These are phyloP conservation scores for Pachydiplax longipennis DNA, from an alignment of 2,888 invertebrate species.

Conservation along the genomic window DNA sequence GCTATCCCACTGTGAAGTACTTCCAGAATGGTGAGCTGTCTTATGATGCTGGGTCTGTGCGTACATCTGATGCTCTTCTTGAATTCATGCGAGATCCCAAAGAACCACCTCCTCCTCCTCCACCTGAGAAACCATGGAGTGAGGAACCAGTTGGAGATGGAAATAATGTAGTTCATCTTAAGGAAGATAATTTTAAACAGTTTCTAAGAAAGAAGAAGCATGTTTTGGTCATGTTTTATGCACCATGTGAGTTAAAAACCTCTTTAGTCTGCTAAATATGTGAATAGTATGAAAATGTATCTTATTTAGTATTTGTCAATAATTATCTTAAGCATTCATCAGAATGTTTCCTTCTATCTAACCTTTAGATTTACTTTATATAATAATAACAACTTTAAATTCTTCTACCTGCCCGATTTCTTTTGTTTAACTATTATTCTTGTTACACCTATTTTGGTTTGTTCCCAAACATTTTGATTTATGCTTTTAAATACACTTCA, in stretches of 20 bases:
- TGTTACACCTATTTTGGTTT: no score
- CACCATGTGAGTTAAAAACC: conserved; percentile 77
- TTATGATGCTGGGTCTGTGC: conserved; percentile 76
- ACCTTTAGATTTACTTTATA: no score
- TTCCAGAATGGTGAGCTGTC: conserved; percentile 78
- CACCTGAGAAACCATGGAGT: conserved; percentile 84
- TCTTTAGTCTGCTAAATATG: no score
- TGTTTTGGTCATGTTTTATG: conserved; percentile 89
- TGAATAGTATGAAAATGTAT: no score
- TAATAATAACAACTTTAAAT: no score
- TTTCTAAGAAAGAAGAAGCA: conserved; percentile 86
- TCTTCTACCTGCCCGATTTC: no score
- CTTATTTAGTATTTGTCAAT: not conserved
- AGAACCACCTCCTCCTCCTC: conserved; percentile 77
- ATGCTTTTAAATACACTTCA: no score
- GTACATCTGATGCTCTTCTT: conserved; percentile 79
- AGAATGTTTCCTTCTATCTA: no score
- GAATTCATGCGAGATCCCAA: conserved; percentile 85
- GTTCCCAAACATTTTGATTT: no score
- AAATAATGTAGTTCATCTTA: conserved; percentile 73
- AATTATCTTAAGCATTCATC: no score
- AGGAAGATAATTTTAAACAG: conserved; percentile 73
- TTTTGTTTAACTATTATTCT: no score
- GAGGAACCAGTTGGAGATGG: conserved; percentile 70
- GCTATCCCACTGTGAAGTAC: conserved; percentile 82